Evolutionary conservation across 2,888 invertebrate species (phyloP).

Genomic region (Dicranocentrus wangi): DNA sequence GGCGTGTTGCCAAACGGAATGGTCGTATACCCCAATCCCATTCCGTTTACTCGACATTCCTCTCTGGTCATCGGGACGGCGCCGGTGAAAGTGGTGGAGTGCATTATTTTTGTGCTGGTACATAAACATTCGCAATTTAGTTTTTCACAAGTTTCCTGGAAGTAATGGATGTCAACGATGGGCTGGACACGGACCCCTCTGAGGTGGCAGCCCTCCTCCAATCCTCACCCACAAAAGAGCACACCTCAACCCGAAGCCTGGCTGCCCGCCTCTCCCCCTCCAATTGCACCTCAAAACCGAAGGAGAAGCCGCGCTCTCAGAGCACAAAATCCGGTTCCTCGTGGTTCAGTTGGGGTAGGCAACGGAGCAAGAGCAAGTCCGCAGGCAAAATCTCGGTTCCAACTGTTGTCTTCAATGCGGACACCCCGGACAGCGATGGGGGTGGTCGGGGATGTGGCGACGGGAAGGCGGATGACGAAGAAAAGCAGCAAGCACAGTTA

Average conservation of each 20-base stretch:
- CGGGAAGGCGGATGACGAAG: conserved; percentile 19
- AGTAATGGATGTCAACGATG: conserved; percentile 22
- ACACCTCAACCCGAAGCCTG: conserved; percentile 34
- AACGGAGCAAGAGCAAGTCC: conserved; percentile 34
- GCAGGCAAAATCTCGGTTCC: conserved; percentile 34
- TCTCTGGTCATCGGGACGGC: conserved; percentile 8
- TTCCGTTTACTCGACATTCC: background rate
- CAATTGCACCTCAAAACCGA: background rate
- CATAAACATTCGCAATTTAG: background rate
- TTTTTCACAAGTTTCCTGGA: no score
- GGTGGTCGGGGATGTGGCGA: background rate
- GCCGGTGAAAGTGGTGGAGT: background rate
- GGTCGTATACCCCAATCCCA: background rate
- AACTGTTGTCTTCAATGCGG: conserved; percentile 51
- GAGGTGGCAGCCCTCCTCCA: conserved; percentile 45
- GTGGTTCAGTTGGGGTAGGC: conserved; percentile 41
- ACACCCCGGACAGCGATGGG: conserved; percentile 16
- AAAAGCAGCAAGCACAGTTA: conserved; percentile 10
- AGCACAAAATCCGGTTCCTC: conserved; percentile 24
- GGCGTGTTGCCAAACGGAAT: background rate
- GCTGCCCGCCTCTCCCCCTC: conserved; percentile 50
- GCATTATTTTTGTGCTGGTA: background rate
- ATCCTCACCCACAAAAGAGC: conserved; percentile 18
- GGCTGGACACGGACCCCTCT: conserved; percentile 31
- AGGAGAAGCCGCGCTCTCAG: conserved; percentile 8